Evolutionary conservation across 2,113 vertebrate species (phyloP), one percentile per base, ranked within the genome.

Genomic region (Elanoides forficatus): DNA sequence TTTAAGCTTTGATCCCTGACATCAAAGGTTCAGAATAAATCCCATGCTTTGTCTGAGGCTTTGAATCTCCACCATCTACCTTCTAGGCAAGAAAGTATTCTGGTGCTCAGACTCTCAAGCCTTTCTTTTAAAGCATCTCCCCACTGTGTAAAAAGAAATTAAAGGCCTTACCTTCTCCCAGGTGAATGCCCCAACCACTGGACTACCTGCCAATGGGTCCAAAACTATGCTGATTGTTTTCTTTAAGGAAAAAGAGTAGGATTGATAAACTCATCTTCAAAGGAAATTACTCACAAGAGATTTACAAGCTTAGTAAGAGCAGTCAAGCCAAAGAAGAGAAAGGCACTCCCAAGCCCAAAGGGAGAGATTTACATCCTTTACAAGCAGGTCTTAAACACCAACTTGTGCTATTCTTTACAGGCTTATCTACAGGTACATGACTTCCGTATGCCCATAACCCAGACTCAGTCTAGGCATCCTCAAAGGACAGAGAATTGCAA

Each of bases 11-110:
- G 78, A 67, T 96, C 78, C 6, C 1, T 52, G 32, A 60, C 85
- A 94, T 93, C 78, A 88, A 85, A 95, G 52, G 9, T 59, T 79
- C 83, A 84, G 29, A 67, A 58, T 50, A 91, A 93, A 86, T 91
- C 36, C 21, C 25, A 29, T 70, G 21, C 36, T 81, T 95, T 91
- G 52, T 81, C 72, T 81, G 48, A 94, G 30, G 40, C 34, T 96
- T 91, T 93, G 80, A 73, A 95, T 78, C n/a, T 89, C 50, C 36
- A 65, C 30, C 26, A 40, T 27, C 30, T 70, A 27, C 67, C 63
- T 89, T 70, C 40, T 42, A 81, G 27, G 45, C 53, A 73, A 86
- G 48, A 76, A 86, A 83, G 30, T 48, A 73, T 30, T 80, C 50
- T 34, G 20, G 29, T 32, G 7, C 10, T 7, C 58, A 86, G 58